Conservation (phyloP, 2,797 vertebrate species). For the Phylloscopus collybita region DNA sequence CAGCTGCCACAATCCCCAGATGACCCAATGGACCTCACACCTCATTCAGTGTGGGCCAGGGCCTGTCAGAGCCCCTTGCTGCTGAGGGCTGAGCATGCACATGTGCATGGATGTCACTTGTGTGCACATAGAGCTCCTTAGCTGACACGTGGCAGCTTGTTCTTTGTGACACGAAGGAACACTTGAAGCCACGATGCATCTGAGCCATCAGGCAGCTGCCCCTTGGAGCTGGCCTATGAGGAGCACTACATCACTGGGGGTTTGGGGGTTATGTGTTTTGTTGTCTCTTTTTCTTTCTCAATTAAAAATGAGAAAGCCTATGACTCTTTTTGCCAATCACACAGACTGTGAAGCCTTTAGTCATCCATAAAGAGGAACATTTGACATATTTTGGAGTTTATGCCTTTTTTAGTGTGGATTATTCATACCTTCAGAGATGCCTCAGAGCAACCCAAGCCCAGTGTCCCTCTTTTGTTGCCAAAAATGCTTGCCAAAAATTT, state of each 20-base stretch:
- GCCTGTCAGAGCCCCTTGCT: neutral
- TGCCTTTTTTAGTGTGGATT: neutral
- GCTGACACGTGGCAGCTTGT: neutral
- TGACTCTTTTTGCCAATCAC: neutral
- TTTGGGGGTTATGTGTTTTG: neutral
- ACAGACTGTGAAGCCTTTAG: neutral
- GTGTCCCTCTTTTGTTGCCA: neutral
- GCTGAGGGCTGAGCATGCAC: neutral
- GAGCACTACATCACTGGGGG: neutral
- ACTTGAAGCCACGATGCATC: neutral
- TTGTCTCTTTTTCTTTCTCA: neutral
- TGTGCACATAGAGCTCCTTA: neutral
- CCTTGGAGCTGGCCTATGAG: neutral
- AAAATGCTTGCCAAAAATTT: neutral
- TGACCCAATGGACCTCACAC: neutral
- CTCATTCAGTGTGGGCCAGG: neutral
- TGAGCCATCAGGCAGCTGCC: neutral
- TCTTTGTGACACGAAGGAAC: fast-evolving
- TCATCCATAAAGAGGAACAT: neutral
- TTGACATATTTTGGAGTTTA: neutral
- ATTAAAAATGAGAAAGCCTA: neutral
- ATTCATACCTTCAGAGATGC: neutral
- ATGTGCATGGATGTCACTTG: fast-evolving
- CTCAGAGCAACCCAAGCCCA: neutral
- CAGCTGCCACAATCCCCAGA: neutral